A percentile compares a stretch with the other conserved stretches of the same genome.
Conservation (phyloP, 2,888 invertebrate species). For the Epicampocera succincta region DNA sequence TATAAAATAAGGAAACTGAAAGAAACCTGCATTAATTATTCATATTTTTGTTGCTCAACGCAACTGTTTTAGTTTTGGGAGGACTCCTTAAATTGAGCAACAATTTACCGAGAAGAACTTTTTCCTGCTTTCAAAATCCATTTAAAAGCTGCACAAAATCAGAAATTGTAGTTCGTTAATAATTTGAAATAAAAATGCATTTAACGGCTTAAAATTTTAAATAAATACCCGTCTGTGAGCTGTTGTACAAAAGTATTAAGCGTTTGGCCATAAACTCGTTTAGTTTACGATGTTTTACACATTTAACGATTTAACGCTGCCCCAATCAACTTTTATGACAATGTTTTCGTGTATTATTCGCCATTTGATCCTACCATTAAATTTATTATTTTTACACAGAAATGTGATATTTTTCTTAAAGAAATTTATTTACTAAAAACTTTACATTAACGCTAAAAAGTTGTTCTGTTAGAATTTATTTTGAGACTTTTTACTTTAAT, state of each 20-base stretch:
- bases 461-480: conserved; percentile 12
- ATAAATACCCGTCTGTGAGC: too few relatives aligned
- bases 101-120: too few relatives aligned
- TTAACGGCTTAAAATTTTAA: too few relatives aligned
- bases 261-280: conserved; percentile 19
- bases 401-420: conserved; percentile 37
- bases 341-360: conserved; percentile 19
- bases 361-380: conserved; percentile 33
- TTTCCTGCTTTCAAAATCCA: too few relatives aligned
- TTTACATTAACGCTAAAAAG: conserved; percentile 10
- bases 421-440: conserved; percentile 1
- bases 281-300: conserved; percentile 27
- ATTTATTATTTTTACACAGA: conserved; percentile 27
- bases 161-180: too few relatives aligned
- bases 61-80: too few relatives aligned
- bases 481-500: background rate
- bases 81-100: too few relatives aligned
- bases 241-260: conserved; percentile 10
- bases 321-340: conserved; percentile 17
- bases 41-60: too few relatives aligned
- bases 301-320: conserved; percentile 19
- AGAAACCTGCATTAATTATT: too few relatives aligned
- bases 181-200: too few relatives aligned
- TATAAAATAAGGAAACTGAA: too few relatives aligned
- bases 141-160: too few relatives aligned